Base-by-base conservation (phyloP, 2,797 vertebrate genomes). In the Phataginus tetradactyla region DNA sequence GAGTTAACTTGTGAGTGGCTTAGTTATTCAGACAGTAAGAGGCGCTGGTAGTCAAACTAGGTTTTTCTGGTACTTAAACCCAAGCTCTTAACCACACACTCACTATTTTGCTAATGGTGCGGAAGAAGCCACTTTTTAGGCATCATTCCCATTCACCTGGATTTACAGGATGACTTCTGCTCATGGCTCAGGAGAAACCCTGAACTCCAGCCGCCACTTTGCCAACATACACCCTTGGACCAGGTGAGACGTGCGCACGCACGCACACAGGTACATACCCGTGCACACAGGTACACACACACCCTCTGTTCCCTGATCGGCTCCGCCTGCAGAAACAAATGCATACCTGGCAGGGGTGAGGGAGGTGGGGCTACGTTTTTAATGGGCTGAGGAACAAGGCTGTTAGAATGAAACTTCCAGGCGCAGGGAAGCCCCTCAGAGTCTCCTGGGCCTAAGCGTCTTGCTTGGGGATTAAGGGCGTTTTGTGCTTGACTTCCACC, bases 361-460 rank as follows among this genome's bases (percentile, higher is more conserved):
- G 37, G 55, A 23, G 0, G 23, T 1, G 2, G n/a, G 34, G 6
- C 13, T 12, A 14, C 0, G 32, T 68, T 10, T 49, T 14, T 45
- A 61, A 49, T 5, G 8, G n/a, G 57, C 55, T 25, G 23, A 83
- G 39, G 8, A 45, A 6, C 42, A 91, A 87, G 13, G 15, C 18
- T 55, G 27, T 27, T 14, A 37, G 72, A 59, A 39, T 72, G 18
- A 9, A 64, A 68, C 55, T 79, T 90, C 32, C 32, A 45, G 72
- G 25, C 37, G 15, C 12, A 0, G 0, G 1, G 75, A 71, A 42
- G 39, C 49, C 25, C 18, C 39, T 53, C 14, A 0, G 14, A 4
- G 3, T 53, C n/a, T 66, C 66, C n/a, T 20, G 1, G 13, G 51
- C 59, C 79, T 37, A 59, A 61, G 51, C 15, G 39, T 59, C 78